Evolutionary conservation across 2,113 vertebrate genomes (phyloP), one percentile per base, ranked within the genome.

Genomic region (Eudyptes chrysolophus): DNA sequence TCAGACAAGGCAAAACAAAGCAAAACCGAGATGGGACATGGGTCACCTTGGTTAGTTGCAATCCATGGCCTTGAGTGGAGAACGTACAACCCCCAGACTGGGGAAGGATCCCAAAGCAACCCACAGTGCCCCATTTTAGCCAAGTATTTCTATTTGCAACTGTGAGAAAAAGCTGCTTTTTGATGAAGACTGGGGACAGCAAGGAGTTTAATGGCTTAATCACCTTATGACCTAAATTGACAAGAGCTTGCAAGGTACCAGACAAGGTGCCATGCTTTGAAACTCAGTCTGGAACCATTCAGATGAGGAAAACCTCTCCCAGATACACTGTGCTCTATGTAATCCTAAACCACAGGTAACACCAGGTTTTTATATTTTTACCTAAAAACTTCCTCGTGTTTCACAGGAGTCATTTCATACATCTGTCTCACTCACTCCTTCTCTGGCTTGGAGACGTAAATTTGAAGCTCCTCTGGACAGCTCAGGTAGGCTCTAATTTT

Each of bases 161-260:
- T 13, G 44, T 48, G 12, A 71, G 42, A 66, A 84, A 84, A 92
- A 79, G 8, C 21, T 38, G 24, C 1, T 29, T 85, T 69, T 61
- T 61, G 51, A 14, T 38, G 65, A 46, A 72, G 46, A 34, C 1
- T 66, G 36, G 32, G 34, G 38, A 40, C 61, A 95, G 36, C 18
- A 46, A 85, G 60, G 27, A 94, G 60, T 84, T 71, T 75, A 94
- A 94, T 62, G 71, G 84, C 77, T 74, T 82, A 82, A 90, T 94
- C 95, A 94, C 42, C 20, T 75, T 81, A 86, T 89, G 82, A 94
- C 87, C 81, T 83, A 90, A 75, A 21, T 90, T 93, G 92, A 95
- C 84, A 90, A 94, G 61, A 91, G 93, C 84, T 93, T 81, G 78
- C 83, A 94, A 97, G 94, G 88, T 79, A 42, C 71, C 84, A 90